phyloP scores from a whole-genome alignment of 2,888 invertebrate genomes.

The Dinocampus coccinellae region DNA sequence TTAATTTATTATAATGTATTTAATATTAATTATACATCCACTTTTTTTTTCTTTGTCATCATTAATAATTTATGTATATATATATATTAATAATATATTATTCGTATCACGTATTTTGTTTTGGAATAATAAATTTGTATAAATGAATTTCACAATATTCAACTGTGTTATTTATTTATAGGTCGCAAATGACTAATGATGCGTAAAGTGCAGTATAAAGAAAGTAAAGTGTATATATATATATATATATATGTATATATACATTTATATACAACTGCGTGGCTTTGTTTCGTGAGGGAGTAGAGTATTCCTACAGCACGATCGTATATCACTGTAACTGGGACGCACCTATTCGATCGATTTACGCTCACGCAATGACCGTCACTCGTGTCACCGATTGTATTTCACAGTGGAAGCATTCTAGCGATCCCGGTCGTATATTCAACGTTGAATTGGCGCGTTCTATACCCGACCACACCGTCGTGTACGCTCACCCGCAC shows the following conservation, averaged over 20 bases:
- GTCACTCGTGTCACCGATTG: constrained; percentile 40
- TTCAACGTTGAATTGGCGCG: constrained; percentile 15
- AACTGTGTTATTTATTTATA: not conserved
- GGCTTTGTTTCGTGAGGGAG: constrained; percentile 28
- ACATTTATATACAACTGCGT: constrained; percentile 14
- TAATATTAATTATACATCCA: not conserved
- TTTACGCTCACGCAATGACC: constrained; percentile 42
- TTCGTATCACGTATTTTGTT: too few relatives aligned
- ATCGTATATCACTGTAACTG: constrained; percentile 39
- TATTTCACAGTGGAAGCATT: constrained; percentile 39
- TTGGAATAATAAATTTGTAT: not conserved
- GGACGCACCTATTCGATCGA: constrained; percentile 41
- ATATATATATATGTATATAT: constrained; percentile 12
- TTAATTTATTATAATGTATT: constrained; percentile 13
- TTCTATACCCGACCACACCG: not conserved
- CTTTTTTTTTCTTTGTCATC: not conserved
- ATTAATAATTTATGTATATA: too few relatives aligned
- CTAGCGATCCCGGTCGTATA: constrained; percentile 32
- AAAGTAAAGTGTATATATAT: not conserved
- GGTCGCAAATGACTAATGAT: constrained; percentile 7
- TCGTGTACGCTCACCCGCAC: constrained; percentile 1
- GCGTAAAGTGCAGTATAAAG: constrained; percentile 10
- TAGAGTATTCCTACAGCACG: constrained; percentile 28
- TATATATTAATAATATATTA: not conserved
- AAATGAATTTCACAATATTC: not conserved